Base-by-base conservation (phyloP, 2,888 invertebrate species). In the Cryptocheilus praepositus region DNA sequence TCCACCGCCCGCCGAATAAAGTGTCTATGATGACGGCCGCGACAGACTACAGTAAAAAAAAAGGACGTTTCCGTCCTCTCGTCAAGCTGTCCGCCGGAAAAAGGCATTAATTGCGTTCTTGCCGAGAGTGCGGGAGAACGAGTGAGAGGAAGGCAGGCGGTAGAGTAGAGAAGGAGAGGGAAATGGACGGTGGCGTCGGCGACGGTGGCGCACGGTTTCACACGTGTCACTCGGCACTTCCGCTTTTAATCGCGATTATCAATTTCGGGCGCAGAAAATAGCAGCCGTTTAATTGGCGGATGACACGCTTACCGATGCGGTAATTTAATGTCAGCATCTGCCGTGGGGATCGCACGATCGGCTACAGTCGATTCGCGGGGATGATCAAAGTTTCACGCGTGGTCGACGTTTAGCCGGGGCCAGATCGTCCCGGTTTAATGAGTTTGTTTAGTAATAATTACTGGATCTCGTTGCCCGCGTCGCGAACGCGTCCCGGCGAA, bases 251-350 rank as follows among this genome's bases (percentile, higher is more conserved):
- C 75, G 76, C 76, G 75, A 82, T 83, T 80, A 81, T 80, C 77
- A 81, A 82, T 83, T 77, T 78, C 74, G 70, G 36, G 64, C 58
- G 71, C 59, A 73, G 76, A 80, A 80, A 81, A 81, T 79, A 81
- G 79, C 79, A 71, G 79, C 65, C 73, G 73, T 74, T 80, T 85
- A 85, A 85, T 85, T 85, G 85, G 79, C 83, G 81, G 78, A 80
- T 83, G 84, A 83, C 82, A 80, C 82, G 82, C 82, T 83, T 81
- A 79, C 81, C 81, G 80, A 79, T 71, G 80, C 74, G 83, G 79
- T 84, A 82, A 84, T 84, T 85, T 79, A 84, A 83, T 83, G 79
- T 75, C 80, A 73, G 80, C 73, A 62, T 49, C 49, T 49, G 49
- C 16, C 49, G 49, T 64, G 56, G 71, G 71, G 68, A 75, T 80